Evolutionary conservation across 2,888 invertebrate species (phyloP), one percentile per base, ranked within the genome.

Genomic region (Andricus quercusramuli): DNA sequence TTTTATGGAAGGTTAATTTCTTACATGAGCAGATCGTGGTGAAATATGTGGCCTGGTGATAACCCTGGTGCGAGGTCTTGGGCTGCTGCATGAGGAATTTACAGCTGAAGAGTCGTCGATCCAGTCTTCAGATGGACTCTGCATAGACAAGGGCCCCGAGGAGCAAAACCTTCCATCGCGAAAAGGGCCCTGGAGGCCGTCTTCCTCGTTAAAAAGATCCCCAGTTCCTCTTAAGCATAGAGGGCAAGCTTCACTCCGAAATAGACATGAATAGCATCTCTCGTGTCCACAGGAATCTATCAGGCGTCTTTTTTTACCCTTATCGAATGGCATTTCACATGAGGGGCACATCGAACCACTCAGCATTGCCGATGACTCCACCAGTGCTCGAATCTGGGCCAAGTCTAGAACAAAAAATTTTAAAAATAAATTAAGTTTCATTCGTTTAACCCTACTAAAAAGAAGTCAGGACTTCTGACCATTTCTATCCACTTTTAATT

Each of bases 231-330:
- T 86, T 59, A 89, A 83, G 93, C 98, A 98, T 85, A 98, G 94
- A 59, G 98, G 98, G 93, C 99, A 99, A 85, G 96, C 95, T 93
- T 98, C 97, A 94, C 97, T 97, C 89, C 96, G 96, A 94, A 98
- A 98, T 95, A 98, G 96, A 93, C 98, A 98, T 87, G 97, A 96
- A 94, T 98, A 98, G 93, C 98, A 98, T 84, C 98, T 94, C 93
- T 98, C 98, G 95, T 99, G 98, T 87, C 98, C 98, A 93, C 98
- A 99, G 83, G 97, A 96, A 94, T 99, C 98, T 92, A 98, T 98
- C 91, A 99, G 94, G 93, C 97, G 96, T 93, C 98, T 96, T 94
- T 98, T 98, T 94, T 98, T 98, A 93, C 98, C 98, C 94, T 98
- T 98, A 94, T 98, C 98, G 94, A 98, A 98, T 88, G 98, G 98